A percentile compares a stretch with the other conserved stretches of the same genome.
Conservation (phyloP, 2,797 vertebrate genomes). For the Pangasius krempfi region DNA sequence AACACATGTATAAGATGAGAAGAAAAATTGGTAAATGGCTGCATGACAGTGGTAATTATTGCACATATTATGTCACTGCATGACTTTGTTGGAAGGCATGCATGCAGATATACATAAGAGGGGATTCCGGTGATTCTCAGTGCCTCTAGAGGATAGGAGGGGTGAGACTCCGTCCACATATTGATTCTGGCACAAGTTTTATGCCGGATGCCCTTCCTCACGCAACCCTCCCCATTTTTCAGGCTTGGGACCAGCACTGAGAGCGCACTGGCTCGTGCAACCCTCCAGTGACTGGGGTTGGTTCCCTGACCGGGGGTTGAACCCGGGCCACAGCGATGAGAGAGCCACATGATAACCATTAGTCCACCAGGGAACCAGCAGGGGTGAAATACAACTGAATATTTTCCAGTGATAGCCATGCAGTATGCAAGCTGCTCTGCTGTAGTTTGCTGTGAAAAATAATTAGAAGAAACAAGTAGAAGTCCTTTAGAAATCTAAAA, state of each 20-base stretch:
- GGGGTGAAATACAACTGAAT: not conserved
- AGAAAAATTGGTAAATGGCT: not conserved
- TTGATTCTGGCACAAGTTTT: too few species aligned
- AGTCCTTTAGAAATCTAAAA: not conserved
- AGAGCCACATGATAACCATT: too few species aligned
- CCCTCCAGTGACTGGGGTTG: too few species aligned
- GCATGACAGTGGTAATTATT: not conserved
- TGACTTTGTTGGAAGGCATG: not conserved
- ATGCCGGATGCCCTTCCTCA: too few species aligned
- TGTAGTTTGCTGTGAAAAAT: not conserved
- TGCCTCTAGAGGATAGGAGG: not conserved
- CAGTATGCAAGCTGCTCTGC: not conserved
- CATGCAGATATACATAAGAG: not conserved
- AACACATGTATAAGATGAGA: not conserved
- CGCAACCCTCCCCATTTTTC: too few species aligned
- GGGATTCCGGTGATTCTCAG: not conserved
- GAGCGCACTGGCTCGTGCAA: too few species aligned
- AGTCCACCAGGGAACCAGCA: too few species aligned
- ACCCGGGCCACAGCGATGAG: too few species aligned
- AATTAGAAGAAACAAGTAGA: too few species aligned
- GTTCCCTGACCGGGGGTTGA: too few species aligned
- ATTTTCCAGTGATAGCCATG: not conserved
- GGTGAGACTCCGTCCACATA: not conserved
- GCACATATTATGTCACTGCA: not conserved
- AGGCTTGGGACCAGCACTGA: too few species aligned